phyloP scores from a whole-genome alignment of 2,888 invertebrate species.

The Cheiracanthium punctorium region DNA sequence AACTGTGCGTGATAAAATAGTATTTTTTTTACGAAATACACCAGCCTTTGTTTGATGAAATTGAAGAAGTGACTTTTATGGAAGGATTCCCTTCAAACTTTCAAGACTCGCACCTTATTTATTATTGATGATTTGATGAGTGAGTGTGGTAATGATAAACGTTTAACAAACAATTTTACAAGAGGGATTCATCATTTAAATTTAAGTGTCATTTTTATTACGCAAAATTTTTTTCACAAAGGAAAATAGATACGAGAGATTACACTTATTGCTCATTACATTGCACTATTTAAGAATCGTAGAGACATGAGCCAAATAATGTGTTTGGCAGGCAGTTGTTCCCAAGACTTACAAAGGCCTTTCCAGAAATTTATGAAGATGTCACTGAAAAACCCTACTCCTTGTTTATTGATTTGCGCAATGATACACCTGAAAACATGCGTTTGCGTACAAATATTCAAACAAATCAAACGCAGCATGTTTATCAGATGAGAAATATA shows the following conservation, averaged over 20 bases:
- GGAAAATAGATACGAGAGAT: not conserved
- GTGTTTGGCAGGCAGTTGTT: too few species aligned
- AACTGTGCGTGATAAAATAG: not conserved
- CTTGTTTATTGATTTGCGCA: too few species aligned
- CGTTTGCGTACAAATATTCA: too few species aligned
- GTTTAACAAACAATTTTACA: slow-evolving; percentile 8
- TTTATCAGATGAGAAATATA: too few species aligned
- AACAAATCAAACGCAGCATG: too few species aligned
- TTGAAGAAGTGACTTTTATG: slow-evolving; percentile 1
- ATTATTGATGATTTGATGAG: slow-evolving; percentile 38
- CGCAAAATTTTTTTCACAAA: too few species aligned
- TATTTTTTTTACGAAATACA: slow-evolving; percentile 13
- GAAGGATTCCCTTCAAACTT: not conserved
- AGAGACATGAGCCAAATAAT: too few species aligned
- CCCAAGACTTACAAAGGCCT: too few species aligned
- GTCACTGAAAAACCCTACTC: too few species aligned
- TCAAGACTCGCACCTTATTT: not conserved
- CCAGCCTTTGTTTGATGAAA: slow-evolving; percentile 11
- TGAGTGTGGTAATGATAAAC: slow-evolving; percentile 8
- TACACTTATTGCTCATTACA: not conserved
- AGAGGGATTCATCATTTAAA: slow-evolving; percentile 31
- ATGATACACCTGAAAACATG: too few species aligned
- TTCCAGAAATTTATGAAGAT: too few species aligned
- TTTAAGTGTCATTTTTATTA: slow-evolving; percentile 25
- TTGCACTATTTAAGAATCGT: too few species aligned